phyloP scores from a whole-genome alignment of 2,797 vertebrate species.

The Martes flavigula region DNA sequence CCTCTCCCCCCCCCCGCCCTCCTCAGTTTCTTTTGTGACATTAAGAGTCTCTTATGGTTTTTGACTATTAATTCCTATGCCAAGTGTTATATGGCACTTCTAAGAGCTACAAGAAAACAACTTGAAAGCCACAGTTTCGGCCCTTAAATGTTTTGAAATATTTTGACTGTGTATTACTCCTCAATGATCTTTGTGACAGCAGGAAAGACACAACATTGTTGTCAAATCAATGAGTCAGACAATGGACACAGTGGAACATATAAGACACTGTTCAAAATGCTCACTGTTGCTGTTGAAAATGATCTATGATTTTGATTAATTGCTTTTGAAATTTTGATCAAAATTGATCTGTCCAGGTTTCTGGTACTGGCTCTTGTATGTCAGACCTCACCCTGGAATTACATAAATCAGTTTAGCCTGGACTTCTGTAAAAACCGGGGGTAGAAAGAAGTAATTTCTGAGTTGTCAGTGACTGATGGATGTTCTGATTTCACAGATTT shows the following conservation, averaged over 20 bases:
- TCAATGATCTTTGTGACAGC: background rate
- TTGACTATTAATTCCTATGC: background rate
- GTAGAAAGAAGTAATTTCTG: conserved; percentile 76
- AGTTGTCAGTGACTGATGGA: conserved; percentile 75
- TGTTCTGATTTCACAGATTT: conserved; percentile 74
- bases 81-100: background rate
- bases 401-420: conserved; percentile 76
- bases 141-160: background rate
- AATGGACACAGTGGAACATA: conserved; percentile 63
- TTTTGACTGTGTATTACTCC: background rate
- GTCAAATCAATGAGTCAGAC: conserved; percentile 57
- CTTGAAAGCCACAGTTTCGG: background rate
- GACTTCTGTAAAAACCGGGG: conserved; percentile 69
- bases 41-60: too few species aligned
- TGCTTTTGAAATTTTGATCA: conserved; percentile 77
- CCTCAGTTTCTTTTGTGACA: too few species aligned
- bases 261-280: conserved; percentile 61
- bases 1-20: too few species aligned
- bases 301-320: conserved; percentile 78
- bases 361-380: conserved; percentile 42
- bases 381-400: conserved; percentile 74
- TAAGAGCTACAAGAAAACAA: conserved; percentile 26
- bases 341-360: conserved; percentile 79
- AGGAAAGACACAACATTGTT: background rate
- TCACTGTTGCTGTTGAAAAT: conserved; percentile 64